Evolutionary conservation across 2,888 invertebrate species (phyloP), one percentile per base, ranked within the genome.

Genomic region (Aporophyla nigra): DNA sequence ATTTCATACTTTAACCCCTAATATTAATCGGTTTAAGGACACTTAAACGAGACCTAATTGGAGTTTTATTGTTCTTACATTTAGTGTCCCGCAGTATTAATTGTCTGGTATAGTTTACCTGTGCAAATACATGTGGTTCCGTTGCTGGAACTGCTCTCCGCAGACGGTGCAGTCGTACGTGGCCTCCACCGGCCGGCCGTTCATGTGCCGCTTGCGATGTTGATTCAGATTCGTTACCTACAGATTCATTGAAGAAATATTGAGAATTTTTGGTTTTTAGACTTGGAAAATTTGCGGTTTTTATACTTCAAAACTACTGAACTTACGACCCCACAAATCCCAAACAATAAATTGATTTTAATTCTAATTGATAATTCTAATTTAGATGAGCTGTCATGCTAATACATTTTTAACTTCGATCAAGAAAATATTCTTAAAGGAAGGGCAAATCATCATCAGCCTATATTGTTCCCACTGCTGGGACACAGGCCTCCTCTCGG

Each of bases 141-240:
- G 90, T 84, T 96, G 96, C 58, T 94, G 90, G 90, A 97, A 97
- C 86, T 94, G 94, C 76, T 95, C 94, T 2, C 96, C 96, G 89
- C 97, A 97, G 7, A 95, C 91, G 62, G 93, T 94, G 89, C 97
- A 97, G 89, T 95, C 94, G 91, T 96, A 96, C 21, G 93, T 90
- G 68, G 88, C 83, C 84, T 95, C 96, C 71, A 96, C 91, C 63
- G 94, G 93, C 33, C 95, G 93, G 9, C 95, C 96, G 83, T 91
- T 93, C 83, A 95, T 84, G 86, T 97, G 97, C 10, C 96, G 93
- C 90, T 97, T 97, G 85, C 96, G 96, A 78, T 97, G 97, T 86
- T 97, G 97, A 90, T 97, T 97, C 85, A 97, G 89, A 89, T 97
- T 97, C 72, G 97, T 97, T 84, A 97, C 97, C 95, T 97, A 88